These are phyloP conservation scores for Agrotis segetum DNA, from an alignment of 2,888 invertebrate species.

Conservation along the genomic window DNA sequence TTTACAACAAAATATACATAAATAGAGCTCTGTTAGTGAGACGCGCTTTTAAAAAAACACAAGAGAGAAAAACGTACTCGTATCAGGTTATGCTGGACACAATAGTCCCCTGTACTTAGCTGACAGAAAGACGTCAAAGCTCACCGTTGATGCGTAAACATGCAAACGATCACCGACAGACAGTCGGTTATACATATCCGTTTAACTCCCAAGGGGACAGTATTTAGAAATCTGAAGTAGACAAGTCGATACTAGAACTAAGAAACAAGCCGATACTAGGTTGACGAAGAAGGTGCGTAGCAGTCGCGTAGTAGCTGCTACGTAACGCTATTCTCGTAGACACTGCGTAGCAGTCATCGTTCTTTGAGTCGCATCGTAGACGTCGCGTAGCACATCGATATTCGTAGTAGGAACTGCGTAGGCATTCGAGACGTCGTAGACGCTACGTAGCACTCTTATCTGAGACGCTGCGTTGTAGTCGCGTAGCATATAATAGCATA, in stretches of 20 bases:
- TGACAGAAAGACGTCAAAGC: not conserved
- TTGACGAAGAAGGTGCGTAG: not conserved
- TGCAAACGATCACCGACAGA: conserved; percentile 10
- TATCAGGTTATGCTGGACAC: not conserved
- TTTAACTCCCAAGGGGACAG: conserved; percentile 19
- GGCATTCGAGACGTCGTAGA: not conserved
- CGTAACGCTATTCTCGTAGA: not conserved
- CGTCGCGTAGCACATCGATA: not conserved
- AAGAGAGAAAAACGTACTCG: not conserved
- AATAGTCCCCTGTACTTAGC: not conserved
- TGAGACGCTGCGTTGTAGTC: not conserved
- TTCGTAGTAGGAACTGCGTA: no score
- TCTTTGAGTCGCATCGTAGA: no score
- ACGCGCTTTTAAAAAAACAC: no score
- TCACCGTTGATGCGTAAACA: conserved; percentile 18
- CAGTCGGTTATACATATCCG: conserved; percentile 14
- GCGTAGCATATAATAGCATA: no score
- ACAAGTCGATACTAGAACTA: not conserved
- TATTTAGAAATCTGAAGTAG: not conserved
- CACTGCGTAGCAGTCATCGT: not conserved
- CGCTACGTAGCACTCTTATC: not conserved
- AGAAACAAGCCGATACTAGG: not conserved
- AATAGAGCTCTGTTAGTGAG: no score
- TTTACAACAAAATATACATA: not conserved
- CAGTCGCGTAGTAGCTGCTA: not conserved